phyloP scores from a whole-genome alignment of 2,797 vertebrate species.

The Channa striata region DNA sequence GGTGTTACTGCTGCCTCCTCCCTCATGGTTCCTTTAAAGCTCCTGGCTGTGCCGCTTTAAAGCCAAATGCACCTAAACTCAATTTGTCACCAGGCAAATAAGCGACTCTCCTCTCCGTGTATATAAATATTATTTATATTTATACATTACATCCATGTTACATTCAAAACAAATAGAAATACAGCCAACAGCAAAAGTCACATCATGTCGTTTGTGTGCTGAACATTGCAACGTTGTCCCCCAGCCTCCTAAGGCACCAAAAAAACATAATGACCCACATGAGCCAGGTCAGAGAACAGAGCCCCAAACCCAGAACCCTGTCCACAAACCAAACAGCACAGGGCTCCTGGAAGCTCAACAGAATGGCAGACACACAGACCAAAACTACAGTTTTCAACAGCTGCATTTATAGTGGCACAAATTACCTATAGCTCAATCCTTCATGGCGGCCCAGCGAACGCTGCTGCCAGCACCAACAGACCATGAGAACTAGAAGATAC shows the following conservation, averaged over 20 bases:
- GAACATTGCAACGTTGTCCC: constrained; percentile 26
- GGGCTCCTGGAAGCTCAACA: constrained; percentile 53
- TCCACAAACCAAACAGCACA: constrained; percentile 11
- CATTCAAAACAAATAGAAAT: constrained; percentile 66
- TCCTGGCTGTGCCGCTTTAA: neutral
- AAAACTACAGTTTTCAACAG: constrained; percentile 18
- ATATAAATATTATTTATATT: constrained; percentile 77
- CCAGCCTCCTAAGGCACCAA: constrained; percentile 73
- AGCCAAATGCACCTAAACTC: neutral
- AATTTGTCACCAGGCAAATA: constrained; percentile 4
- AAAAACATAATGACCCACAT: constrained; percentile 35
- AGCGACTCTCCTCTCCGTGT: constrained; percentile 35
- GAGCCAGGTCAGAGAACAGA: constrained; percentile 2
- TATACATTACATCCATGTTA: constrained; percentile 71
- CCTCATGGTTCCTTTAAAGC: neutral
- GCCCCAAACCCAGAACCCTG: neutral
- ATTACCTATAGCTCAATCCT: constrained; percentile 12
- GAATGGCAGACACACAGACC: constrained; percentile 22
- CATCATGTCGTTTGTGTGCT: constrained; percentile 67
- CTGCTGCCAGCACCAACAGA: neutral
- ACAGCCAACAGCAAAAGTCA: constrained; percentile 67
- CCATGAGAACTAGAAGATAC: neutral
- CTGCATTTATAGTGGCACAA: constrained; percentile 35
- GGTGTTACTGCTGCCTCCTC: neutral
- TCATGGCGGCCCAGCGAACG: neutral